A percentile compares a stretch with the other conserved stretches of the same genome.
Conservation (phyloP, 2,113 vertebrate genomes). For the Mormoops blainvillei region DNA sequence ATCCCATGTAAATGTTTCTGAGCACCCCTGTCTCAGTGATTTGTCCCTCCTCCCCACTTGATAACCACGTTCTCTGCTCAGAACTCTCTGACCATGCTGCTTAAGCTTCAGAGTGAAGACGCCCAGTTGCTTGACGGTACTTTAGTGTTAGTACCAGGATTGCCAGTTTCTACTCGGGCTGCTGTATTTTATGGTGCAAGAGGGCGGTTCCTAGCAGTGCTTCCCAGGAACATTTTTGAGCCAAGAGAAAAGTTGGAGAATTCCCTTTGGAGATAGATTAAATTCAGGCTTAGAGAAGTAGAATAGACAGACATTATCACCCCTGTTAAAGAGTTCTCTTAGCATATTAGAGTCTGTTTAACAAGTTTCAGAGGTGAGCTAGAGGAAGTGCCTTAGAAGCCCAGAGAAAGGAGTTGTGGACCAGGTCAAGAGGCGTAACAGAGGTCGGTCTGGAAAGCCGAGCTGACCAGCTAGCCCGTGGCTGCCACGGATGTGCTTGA, state of each 20-base stretch:
- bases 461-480: background rate
- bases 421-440: background rate
- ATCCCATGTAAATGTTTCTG: background rate
- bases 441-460: background rate
- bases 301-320: background rate
- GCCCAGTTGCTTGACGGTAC: background rate
- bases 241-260: background rate
- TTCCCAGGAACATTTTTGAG: background rate
- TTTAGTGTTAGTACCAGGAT: background rate
- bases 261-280: background rate
- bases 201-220: background rate
- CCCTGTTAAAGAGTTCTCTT: background rate
- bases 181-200: background rate
- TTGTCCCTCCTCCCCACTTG: background rate
- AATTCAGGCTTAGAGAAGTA: background rate
- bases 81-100: background rate
- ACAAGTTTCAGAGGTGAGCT: background rate
- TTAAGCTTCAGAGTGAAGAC: background rate
- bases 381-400: background rate
- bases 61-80: background rate
- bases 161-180: background rate
- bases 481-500: background rate
- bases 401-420: background rate
- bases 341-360: background rate
- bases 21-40: background rate